These are phyloP conservation scores for Apodemus agrarius DNA, from an alignment of 2,797 vertebrate species.

Conservation along the genomic window DNA sequence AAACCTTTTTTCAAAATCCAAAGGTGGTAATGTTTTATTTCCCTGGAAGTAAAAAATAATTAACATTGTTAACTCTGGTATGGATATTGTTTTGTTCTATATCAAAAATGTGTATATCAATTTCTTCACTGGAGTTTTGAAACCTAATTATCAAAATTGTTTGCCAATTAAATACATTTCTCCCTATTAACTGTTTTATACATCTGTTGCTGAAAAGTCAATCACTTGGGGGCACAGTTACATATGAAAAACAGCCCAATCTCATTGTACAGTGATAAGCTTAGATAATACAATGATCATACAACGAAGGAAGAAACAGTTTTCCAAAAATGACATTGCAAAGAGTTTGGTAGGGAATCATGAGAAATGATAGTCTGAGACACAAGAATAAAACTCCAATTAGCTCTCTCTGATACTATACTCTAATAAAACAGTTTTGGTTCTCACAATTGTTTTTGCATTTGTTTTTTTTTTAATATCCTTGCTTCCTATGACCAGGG, in stretches of 20 bases:
- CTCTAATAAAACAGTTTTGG: not conserved
- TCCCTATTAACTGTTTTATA: not conserved
- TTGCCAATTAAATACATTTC: not conserved
- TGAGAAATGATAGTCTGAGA: not conserved
- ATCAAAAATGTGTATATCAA: not conserved
- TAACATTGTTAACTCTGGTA: not conserved
- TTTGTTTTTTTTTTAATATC: not conserved
- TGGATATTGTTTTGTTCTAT: not conserved
- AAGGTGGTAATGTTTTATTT: not conserved
- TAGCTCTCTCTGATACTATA: not conserved
- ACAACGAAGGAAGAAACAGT: not conserved
- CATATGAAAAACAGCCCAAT: not conserved
- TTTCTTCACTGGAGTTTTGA: conserved; percentile 16
- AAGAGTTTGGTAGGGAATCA: not conserved
- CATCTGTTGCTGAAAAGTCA: too few species aligned
- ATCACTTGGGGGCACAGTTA: not conserved
- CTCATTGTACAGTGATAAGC: not conserved
- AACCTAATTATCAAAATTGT: not conserved
- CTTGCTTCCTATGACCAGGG: not conserved
- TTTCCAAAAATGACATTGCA: not conserved
- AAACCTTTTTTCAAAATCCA: not conserved
- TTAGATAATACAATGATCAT: not conserved
- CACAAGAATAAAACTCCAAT: not conserved
- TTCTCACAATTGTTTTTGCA: not conserved
- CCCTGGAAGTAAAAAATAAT: not conserved